Percentiles rank a stretch among this genome's conserved stretches.
These are phyloP conservation scores for Acleris cristana DNA, from an alignment of 2,888 invertebrate species.

Conservation along the genomic window DNA sequence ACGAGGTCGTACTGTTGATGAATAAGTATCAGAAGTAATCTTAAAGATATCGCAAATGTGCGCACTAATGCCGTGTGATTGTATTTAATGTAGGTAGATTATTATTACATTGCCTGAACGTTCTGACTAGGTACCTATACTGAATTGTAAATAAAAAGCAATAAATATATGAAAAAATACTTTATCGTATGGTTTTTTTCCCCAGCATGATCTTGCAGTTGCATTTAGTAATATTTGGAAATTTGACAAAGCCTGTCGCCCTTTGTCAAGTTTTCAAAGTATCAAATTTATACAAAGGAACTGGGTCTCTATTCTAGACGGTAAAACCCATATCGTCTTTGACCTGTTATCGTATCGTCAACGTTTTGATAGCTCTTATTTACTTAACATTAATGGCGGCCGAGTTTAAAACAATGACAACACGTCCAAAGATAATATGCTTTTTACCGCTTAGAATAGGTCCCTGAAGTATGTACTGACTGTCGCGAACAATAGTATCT, in stretches of 20 bases:
- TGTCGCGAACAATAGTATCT: too few species aligned
- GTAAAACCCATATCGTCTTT: too few species aligned
- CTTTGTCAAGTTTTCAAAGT: background rate
- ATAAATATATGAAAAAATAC: conserved; percentile 70
- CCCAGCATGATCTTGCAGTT: conserved; percentile 34
- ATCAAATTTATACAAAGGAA: too few species aligned
- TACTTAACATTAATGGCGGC: too few species aligned
- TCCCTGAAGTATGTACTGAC: too few species aligned
- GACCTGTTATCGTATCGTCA: too few species aligned
- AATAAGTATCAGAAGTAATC: conserved; percentile 22
- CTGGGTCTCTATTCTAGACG: too few species aligned
- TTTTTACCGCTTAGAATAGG: too few species aligned
- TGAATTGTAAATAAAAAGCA: conserved; percentile 70
- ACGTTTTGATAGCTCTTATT: too few species aligned
- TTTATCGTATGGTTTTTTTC: conserved; percentile 33
- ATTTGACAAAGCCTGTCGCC: background rate
- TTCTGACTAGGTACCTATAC: conserved; percentile 65
- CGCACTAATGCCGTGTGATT: conserved; percentile 33
- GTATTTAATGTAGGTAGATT: conserved; percentile 46
- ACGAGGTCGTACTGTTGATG: conserved; percentile 21
- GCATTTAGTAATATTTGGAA: too few species aligned
- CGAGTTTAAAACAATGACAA: too few species aligned
- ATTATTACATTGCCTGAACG: conserved; percentile 66
- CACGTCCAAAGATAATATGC: too few species aligned
- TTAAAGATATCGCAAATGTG: conserved; percentile 26